Evolutionary conservation across 2,797 vertebrate species (phyloP).

Genomic region (Sciaenops ocellatus): DNA sequence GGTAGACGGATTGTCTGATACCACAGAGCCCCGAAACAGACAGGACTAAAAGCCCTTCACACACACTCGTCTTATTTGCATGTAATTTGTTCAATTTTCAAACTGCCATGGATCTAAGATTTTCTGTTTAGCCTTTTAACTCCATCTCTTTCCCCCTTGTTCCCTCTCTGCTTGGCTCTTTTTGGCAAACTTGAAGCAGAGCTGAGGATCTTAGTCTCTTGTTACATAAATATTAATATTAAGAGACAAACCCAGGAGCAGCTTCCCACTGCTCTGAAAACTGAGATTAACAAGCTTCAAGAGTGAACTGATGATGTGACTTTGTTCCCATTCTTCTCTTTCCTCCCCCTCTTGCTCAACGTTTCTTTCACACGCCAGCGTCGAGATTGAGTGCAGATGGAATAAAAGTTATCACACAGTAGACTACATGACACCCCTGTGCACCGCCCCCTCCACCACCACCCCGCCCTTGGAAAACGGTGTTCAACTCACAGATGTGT

Average conservation of each 20-base stretch:
- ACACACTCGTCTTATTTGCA: slow-evolving; percentile 13
- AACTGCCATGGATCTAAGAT: slow-evolving; percentile 28
- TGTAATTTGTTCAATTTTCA: slow-evolving; percentile 28
- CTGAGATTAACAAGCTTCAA: slow-evolving; percentile 47
- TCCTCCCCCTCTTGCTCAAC: slow-evolving; percentile 31
- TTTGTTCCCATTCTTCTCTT: slow-evolving; percentile 18
- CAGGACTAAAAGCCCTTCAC: slow-evolving; percentile 9
- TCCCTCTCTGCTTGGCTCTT: slow-evolving; percentile 17
- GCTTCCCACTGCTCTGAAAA: slow-evolving; percentile 52
- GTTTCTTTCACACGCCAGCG: slow-evolving; percentile 42
- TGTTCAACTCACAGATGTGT: slow-evolving; percentile 21
- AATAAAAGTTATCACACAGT: slow-evolving; percentile 46
- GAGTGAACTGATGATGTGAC: slow-evolving; percentile 23
- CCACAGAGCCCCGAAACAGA: background rate
- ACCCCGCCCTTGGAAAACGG: slow-evolving; percentile 22
- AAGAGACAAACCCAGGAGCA: slow-evolving; percentile 51
- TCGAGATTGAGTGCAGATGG: slow-evolving; percentile 64
- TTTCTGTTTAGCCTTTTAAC: slow-evolving; percentile 30
- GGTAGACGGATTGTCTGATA: slow-evolving; percentile 30
- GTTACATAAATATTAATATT: slow-evolving; percentile 74
- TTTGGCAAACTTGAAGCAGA: slow-evolving; percentile 44
- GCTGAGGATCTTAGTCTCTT: slow-evolving; percentile 41
- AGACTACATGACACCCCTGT: slow-evolving; percentile 29
- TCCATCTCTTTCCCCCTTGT: background rate
- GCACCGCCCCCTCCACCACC: background rate